Conservation (phyloP, 2,113 vertebrate genomes). For the Hystrix cristata region DNA sequence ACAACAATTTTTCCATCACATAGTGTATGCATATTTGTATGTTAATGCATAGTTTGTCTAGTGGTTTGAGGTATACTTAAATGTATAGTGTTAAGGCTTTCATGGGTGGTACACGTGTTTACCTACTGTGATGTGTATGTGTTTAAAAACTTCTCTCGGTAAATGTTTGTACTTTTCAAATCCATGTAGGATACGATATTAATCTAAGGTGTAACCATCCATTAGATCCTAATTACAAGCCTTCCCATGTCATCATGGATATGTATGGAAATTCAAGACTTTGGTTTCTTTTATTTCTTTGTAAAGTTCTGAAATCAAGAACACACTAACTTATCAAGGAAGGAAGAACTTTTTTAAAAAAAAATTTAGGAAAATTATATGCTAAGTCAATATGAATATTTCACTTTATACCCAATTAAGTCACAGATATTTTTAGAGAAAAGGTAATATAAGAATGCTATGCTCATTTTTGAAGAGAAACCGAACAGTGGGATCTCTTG, state of each 20-base stretch:
- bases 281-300: conserved; percentile 1
- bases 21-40: background rate
- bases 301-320: background rate
- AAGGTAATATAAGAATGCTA: background rate
- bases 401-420: background rate
- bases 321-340: conserved; percentile 31
- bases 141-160: background rate
- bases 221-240: background rate
- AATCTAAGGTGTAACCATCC: background rate
- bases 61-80: background rate
- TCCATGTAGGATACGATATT: background rate
- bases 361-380: conserved; percentile 6
- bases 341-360: background rate
- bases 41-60: background rate
- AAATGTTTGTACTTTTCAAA: background rate
- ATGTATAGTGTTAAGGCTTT: background rate
- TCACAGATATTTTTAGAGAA: conserved; percentile 5
- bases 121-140: background rate
- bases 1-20: background rate
- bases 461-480: conserved; percentile 39
- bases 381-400: background rate
- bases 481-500: background rate
- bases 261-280: background rate
- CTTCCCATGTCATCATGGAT: background rate
- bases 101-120: background rate